A percentile compares a stretch with the other conserved stretches of the same genome.
Conservation (phyloP, 2,113 vertebrate genomes). For the Otis tarda region DNA sequence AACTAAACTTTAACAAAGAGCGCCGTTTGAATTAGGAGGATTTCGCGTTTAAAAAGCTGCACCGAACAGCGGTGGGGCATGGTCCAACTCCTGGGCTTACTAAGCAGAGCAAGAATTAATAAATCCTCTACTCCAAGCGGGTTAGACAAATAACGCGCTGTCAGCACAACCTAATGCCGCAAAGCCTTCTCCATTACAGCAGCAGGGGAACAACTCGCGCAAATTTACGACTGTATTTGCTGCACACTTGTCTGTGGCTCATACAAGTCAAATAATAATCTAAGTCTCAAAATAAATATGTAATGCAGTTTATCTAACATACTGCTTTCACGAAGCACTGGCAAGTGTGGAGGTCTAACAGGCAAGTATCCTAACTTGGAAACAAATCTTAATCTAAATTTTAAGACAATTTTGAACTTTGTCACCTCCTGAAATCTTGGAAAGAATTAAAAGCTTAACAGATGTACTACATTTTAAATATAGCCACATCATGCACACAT, state of each 20-base stretch:
- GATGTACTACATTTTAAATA: slow-evolving; percentile 42
- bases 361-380: not conserved
- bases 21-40: not conserved
- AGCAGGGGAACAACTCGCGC: not conserved
- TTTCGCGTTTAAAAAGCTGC: not conserved
- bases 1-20: not conserved
- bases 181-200: not conserved
- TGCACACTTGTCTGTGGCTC: not conserved
- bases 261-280: not conserved
- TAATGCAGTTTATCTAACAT: not conserved
- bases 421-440: slow-evolving; percentile 45
- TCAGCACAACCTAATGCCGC: not conserved
- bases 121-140: not conserved
- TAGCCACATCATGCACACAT: not conserved
- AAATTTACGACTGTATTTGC: not conserved
- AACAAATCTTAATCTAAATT: not conserved
- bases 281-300: not conserved
- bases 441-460: slow-evolving; percentile 35
- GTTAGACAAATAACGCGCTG: not conserved
- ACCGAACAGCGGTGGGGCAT: not conserved
- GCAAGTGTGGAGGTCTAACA: not conserved
- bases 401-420: slow-evolving; percentile 27
- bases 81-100: not conserved
- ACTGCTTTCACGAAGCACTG: not conserved
- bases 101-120: slow-evolving; percentile 9